phyloP scores from a whole-genome alignment of 2,113 vertebrate species.

The Tachuris rubrigastra region DNA sequence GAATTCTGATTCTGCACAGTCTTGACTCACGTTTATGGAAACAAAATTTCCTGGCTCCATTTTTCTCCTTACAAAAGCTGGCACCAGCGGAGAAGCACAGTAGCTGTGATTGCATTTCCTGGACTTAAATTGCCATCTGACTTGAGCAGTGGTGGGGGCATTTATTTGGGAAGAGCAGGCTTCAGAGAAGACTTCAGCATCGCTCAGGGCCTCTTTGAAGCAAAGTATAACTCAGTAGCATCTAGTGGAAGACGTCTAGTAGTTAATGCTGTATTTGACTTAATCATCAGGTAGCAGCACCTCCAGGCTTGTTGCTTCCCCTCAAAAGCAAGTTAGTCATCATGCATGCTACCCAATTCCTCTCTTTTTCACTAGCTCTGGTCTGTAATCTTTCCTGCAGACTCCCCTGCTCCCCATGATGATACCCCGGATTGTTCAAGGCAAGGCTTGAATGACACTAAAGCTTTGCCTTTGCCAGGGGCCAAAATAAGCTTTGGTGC shows the following conservation, averaged over 20 bases:
- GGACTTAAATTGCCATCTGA: neutral
- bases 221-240: neutral
- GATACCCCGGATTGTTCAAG: neutral
- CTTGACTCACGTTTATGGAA: neutral
- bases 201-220: neutral
- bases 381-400: neutral
- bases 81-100: neutral
- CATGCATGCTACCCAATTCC: neutral
- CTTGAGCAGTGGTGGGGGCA: neutral
- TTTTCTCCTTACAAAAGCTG: neutral
- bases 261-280: neutral
- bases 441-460: neutral
- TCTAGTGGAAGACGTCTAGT: neutral
- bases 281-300: neutral
- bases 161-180: neutral
- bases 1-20: neutral
- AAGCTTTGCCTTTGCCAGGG: neutral
- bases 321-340: neutral
- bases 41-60: neutral
- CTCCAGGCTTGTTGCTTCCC: neutral
- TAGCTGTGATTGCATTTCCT: neutral
- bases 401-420: neutral
- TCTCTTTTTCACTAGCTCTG: neutral
- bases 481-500: rapidly evolving
- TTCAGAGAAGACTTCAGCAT: neutral